Base-by-base conservation (phyloP, 2,888 invertebrate genomes). In the Sisyra terminalis region DNA sequence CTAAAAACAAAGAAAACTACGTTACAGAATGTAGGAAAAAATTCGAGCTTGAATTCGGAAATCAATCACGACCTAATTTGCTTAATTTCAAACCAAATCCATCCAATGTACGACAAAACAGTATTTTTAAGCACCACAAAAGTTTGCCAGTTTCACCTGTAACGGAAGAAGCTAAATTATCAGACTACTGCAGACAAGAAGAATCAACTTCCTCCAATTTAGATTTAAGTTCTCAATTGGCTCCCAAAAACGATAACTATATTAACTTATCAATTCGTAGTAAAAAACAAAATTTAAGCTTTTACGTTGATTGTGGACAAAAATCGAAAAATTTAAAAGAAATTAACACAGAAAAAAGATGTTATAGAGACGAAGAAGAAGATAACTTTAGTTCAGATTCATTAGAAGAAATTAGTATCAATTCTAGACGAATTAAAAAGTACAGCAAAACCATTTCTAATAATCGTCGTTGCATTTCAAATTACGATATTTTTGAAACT, bases 71-170 rank as follows among this genome's bases (percentile, higher is more conserved):
- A 10, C 43, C 43, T 11, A 43, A 37, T 30, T 17, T 24, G 11
- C 29, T 43, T 30, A 34, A 34, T 16, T 38, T 43, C 14, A 18
- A 14, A 17, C 18, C 14, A n/a, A 30, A 11, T 15, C 30, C 24
- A 14, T n/a, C 16, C 15, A 40, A 29, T 13, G n/a, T 31, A n/a
- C 15, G 31, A 7, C n/a, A 35, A 3, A 37, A 38, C n/a, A 38
- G 38, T 30, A 38, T 43, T 30, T 61, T 57, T 47, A 62, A 63
- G 46, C 47, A 58, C 50, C 57, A 80, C 48, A 82, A 84, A 52
- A 84, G 84, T 3, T 75, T 86, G 49, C 85, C 85, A 0, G 83
- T 85, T 0, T 84, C 84, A 0, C 86, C 86, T 0, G 84, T 85
- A 0, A 82, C 78, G 42, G 86, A 86, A 54, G 84, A 85, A 41